A percentile compares a stretch with the other conserved stretches of the same genome.
These are phyloP conservation scores for Eubasilissa regina DNA, from an alignment of 1,140 invertebrate genomes.

Conservation along the genomic window DNA sequence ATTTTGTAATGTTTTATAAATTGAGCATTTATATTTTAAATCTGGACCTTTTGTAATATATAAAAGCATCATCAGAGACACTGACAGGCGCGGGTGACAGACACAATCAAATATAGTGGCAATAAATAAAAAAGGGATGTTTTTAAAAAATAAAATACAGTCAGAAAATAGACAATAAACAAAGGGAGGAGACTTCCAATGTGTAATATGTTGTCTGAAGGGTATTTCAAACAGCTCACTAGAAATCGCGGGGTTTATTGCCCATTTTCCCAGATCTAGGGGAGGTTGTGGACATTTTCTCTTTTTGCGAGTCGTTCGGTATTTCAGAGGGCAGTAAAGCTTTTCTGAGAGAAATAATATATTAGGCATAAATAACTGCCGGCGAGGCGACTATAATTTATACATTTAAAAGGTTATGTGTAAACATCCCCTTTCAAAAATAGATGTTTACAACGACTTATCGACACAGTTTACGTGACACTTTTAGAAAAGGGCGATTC, in stretches of 20 bases:
- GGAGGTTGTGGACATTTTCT: conserved; percentile 1
- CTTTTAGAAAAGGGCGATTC: no score
- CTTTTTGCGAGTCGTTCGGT: conserved; percentile 10
- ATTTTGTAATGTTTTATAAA: no score
- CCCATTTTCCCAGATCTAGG: conserved; percentile 14
- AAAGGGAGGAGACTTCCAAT: conserved; percentile 1
- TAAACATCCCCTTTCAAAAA: conserved; percentile 22
- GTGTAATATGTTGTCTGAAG: conserved; percentile 12
- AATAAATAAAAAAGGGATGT: no score
- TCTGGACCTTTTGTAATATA: no score
- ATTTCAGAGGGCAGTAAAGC: neutral
- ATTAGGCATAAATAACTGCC: conserved; percentile 22
- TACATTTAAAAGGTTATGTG: conserved; percentile 29
- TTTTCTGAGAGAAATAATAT: conserved; percentile 1
- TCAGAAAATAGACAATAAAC: neutral
- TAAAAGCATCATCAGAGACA: no score
- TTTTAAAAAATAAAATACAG: neutral
- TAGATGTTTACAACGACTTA: neutral
- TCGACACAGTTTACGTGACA: neutral
- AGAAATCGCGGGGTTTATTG: conserved; percentile 21
- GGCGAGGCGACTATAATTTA: conserved; percentile 6
- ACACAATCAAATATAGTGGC: no score
- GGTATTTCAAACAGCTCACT: neutral
- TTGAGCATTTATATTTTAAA: no score
- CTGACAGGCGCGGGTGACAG: no score